Percentiles rank a stretch among this genome's conserved stretches.
Evolutionary conservation across 2,113 vertebrate genomes (phyloP).

Genomic region (Pseudorasbora parva): DNA sequence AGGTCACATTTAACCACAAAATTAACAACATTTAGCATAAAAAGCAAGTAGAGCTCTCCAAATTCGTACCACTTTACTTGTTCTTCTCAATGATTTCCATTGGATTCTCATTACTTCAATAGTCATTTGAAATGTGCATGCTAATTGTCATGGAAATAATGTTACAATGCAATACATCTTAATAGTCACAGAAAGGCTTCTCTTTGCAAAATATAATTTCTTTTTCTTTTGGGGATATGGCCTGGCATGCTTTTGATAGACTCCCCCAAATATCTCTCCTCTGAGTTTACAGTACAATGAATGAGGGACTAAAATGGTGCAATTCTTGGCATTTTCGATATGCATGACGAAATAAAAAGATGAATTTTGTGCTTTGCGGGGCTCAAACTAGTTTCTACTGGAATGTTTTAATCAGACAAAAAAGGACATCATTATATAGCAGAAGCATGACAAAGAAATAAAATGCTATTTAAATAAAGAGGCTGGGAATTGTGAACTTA

Average conservation of each 20-base stretch:
- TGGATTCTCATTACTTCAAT: neutral
- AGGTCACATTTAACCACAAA: neutral
- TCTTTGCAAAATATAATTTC: neutral
- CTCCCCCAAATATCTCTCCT: neutral
- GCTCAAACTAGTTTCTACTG: neutral
- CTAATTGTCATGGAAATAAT: neutral
- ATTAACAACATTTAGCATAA: neutral
- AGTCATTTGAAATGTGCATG: neutral
- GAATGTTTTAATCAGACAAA: neutral
- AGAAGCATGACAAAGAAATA: neutral
- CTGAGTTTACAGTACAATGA: slow-evolving; percentile 5
- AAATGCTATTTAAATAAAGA: slow-evolving; percentile 11
- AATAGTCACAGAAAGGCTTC: neutral
- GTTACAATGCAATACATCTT: neutral
- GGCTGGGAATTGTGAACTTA: neutral
- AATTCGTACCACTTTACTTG: neutral
- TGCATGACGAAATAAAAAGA: neutral
- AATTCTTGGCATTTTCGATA: neutral
- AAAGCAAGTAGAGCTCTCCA: neutral
- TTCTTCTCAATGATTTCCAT: neutral
- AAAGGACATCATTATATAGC: neutral
- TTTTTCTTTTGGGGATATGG: neutral
- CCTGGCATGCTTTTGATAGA: neutral
- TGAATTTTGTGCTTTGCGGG: neutral
- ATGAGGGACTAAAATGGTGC: slow-evolving; percentile 11